These are phyloP conservation scores for Euzophera pinguis DNA, from an alignment of 2,888 invertebrate genomes.

Conservation along the genomic window DNA sequence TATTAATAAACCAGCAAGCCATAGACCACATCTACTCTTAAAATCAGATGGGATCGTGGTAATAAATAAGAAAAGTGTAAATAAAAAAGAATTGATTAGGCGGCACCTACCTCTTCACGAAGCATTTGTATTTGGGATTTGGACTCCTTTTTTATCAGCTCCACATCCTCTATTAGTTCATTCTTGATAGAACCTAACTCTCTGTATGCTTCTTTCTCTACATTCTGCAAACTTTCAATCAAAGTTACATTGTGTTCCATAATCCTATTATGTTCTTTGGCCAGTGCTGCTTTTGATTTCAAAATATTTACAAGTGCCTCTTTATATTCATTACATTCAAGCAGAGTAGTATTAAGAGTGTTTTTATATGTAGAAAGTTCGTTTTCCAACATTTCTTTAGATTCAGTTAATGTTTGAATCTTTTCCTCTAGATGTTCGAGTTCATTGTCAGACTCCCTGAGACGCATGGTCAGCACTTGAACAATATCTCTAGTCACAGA, in stretches of 20 bases:
- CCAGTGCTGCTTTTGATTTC: slow-evolving; percentile 67
- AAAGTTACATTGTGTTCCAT: slow-evolving; percentile 73
- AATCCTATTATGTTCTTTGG: slow-evolving; percentile 67
- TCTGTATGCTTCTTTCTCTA: slow-evolving; percentile 69
- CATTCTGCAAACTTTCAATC: slow-evolving; percentile 70
- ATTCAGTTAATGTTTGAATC: slow-evolving; percentile 45
- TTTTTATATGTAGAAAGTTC: slow-evolving; percentile 57
- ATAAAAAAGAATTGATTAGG: too few species aligned
- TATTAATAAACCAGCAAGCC: too few species aligned
- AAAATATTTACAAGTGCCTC: slow-evolving; percentile 69
- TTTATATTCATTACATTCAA: slow-evolving; percentile 71
- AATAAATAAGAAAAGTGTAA: too few species aligned
- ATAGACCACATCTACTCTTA: too few species aligned
- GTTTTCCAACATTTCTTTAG: slow-evolving; percentile 56
- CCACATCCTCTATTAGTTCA: slow-evolving; percentile 71
- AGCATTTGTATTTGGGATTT: slow-evolving; percentile 61
- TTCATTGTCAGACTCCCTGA: slow-evolving; percentile 80
- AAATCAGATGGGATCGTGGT: too few species aligned
- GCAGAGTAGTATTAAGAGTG: slow-evolving; percentile 50
- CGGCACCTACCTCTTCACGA: slow-evolving; percentile 63
- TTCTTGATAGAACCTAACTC: slow-evolving; percentile 67
- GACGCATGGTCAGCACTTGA: slow-evolving; percentile 77
- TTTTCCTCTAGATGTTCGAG: slow-evolving; percentile 76
- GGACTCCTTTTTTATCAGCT: slow-evolving; percentile 65
- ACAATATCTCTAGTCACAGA: slow-evolving; percentile 79